phyloP scores from a whole-genome alignment of 1,140 invertebrate species.

The Oedothorax gibbosus region DNA sequence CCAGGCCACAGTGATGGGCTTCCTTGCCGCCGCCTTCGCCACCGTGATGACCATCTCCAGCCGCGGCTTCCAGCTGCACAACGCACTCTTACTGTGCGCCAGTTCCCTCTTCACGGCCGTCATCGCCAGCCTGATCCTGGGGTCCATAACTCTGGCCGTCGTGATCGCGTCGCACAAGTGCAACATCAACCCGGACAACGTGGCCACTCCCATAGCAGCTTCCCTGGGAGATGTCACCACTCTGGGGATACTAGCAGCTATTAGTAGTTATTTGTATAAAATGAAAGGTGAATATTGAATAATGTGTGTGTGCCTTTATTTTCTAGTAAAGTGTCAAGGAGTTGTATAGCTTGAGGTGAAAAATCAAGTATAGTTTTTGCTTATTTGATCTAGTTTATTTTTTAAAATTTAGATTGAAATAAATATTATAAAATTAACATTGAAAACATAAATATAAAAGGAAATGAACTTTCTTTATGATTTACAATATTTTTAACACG shows the following conservation, averaged over 20 bases:
- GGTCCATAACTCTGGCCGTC: constrained; percentile 84
- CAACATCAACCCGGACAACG: constrained; percentile 83
- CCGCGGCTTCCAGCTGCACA: constrained; percentile 76
- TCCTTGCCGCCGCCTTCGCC: constrained; percentile 40
- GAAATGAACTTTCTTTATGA: too few relatives aligned
- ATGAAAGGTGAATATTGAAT: constrained; percentile 75
- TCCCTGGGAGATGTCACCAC: constrained; percentile 94
- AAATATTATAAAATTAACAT: too few relatives aligned
- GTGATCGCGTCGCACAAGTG: constrained; percentile 77
- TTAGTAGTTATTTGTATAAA: constrained; percentile 78
- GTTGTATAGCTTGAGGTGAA: constrained; percentile 63
- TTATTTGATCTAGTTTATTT: too few relatives aligned
- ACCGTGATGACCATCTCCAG: constrained; percentile 50
- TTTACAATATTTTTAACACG: too few relatives aligned
- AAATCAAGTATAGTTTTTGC: too few relatives aligned
- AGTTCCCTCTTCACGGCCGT: constrained; percentile 90
- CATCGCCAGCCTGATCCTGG: constrained; percentile 88
- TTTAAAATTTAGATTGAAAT: too few relatives aligned
- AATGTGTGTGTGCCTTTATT: too few relatives aligned
- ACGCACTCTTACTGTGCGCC: constrained; percentile 86
- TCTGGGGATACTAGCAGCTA: constrained; percentile 83
- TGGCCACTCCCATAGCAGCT: constrained; percentile 96
- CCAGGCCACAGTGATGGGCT: constrained; percentile 55
- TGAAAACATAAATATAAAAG: too few relatives aligned
- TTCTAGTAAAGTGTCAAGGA: constrained; percentile 64